A percentile compares a stretch with the other conserved stretches of the same genome.
phyloP scores from a whole-genome alignment of 2,888 invertebrate genomes.

The Anoplius nigerrimus region DNA sequence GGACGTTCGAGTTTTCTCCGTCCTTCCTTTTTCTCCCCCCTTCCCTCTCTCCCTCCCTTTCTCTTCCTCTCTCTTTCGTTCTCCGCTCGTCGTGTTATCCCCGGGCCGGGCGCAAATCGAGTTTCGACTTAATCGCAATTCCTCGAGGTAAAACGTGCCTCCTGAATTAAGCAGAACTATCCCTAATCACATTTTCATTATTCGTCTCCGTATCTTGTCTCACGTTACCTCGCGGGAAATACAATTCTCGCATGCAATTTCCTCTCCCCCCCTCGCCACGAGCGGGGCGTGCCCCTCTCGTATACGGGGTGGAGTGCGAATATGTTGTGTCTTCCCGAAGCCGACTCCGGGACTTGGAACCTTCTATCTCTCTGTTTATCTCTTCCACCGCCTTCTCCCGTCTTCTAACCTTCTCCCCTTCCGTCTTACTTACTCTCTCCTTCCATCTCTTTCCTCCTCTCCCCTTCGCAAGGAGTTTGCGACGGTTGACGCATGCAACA shows the following conservation, averaged over 20 bases:
- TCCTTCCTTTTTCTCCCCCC: too few relatives aligned
- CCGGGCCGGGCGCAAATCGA: neutral
- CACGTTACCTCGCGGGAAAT: constrained; percentile 26
- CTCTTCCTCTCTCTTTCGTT: neutral
- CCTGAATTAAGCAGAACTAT: constrained; percentile 23
- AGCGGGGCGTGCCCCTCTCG: neutral
- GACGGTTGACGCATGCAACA: constrained; percentile 42
- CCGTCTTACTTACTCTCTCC: neutral
- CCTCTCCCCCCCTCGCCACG: constrained; percentile 18
- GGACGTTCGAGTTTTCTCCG: too few relatives aligned
- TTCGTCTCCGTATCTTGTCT: neutral
- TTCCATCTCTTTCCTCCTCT: neutral
- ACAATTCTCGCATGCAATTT: constrained; percentile 46
- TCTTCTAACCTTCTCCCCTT: neutral
- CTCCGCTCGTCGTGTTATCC: neutral
- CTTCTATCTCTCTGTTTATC: constrained; percentile 2
- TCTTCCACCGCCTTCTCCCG: neutral
- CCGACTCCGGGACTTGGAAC: neutral
- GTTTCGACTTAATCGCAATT: neutral
- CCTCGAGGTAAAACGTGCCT: neutral
- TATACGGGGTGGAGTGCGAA: neutral
- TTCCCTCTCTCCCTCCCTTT: neutral
- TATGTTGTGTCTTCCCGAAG: constrained; percentile 2
- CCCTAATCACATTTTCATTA: constrained; percentile 31
- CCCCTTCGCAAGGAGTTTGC: neutral